phyloP scores from a whole-genome alignment of 2,113 vertebrate species.

The Dipodomys spectabilis region DNA sequence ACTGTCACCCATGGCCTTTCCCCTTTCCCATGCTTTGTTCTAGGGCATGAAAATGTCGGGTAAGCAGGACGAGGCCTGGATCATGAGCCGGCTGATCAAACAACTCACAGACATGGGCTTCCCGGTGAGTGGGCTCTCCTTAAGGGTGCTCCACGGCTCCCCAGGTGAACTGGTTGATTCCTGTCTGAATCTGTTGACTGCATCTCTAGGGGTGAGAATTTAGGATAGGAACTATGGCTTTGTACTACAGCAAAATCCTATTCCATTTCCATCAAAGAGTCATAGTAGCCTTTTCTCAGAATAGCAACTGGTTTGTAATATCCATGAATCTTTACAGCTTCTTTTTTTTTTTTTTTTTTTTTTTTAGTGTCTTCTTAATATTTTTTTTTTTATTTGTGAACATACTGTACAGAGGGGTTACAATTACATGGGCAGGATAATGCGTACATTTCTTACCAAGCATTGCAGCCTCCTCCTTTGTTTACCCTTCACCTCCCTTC shows the following conservation, averaged over 20 bases:
- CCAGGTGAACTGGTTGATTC: neutral
- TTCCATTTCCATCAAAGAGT: neutral
- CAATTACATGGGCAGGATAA: too few species aligned
- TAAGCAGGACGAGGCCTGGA: constrained; percentile 97
- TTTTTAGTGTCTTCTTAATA: too few species aligned
- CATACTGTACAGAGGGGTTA: too few species aligned
- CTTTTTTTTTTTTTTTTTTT: too few species aligned
- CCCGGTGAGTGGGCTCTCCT: constrained; percentile 89
- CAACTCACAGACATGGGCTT: constrained; percentile 99
- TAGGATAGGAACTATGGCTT: neutral
- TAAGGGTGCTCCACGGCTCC: neutral
- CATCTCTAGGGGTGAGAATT: neutral
- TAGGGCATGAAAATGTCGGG: constrained; percentile 93
- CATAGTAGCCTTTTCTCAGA: neutral
- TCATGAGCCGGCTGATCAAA: constrained; percentile 97
- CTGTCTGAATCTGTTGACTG: neutral
- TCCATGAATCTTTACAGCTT: neutral
- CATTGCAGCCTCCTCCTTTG: too few species aligned
- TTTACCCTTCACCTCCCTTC: too few species aligned
- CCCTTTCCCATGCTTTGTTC: constrained; percentile 60
- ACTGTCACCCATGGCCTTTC: constrained; percentile 65
- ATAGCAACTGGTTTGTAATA: neutral
- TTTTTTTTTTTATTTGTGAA: too few species aligned
- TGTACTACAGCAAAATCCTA: neutral
- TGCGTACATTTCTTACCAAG: too few species aligned